Conservation (phyloP, 2,113 vertebrate genomes). For the Calidris pugnax region DNA sequence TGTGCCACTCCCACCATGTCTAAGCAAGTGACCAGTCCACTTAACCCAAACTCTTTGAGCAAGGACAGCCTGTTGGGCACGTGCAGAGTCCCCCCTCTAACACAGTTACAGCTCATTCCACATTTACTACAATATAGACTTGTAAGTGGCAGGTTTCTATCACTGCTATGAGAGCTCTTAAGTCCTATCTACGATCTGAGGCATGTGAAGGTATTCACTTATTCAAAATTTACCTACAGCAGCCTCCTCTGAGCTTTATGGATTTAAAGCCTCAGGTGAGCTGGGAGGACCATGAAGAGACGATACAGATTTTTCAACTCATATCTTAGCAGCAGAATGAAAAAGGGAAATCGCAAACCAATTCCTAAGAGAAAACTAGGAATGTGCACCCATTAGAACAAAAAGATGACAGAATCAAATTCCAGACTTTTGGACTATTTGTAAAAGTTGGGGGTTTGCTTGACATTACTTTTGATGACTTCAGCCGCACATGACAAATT, state of each 20-base stretch:
- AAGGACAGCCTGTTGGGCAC: neutral
- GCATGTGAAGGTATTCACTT: neutral
- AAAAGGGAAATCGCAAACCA: neutral
- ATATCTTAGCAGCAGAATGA: neutral
- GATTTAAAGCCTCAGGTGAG: neutral
- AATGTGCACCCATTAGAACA: neutral
- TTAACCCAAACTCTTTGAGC: neutral
- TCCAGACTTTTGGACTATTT: neutral
- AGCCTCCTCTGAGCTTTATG: neutral
- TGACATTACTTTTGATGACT: neutral
- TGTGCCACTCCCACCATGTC: accelerated
- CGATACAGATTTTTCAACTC: neutral
- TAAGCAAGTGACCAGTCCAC: neutral
- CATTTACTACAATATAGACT: neutral
- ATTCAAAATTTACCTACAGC: neutral
- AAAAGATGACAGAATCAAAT: neutral
- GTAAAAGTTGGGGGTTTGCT: neutral
- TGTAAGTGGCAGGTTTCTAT: neutral
- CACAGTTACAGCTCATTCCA: neutral
- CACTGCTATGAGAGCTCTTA: neutral
- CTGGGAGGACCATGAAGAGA: neutral
- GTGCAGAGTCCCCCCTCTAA: neutral
- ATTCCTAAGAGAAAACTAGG: neutral
- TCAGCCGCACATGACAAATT: accelerated
- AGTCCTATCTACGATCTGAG: neutral